phyloP scores from a whole-genome alignment of 2,888 invertebrate genomes.

The Nasonia oneida region DNA sequence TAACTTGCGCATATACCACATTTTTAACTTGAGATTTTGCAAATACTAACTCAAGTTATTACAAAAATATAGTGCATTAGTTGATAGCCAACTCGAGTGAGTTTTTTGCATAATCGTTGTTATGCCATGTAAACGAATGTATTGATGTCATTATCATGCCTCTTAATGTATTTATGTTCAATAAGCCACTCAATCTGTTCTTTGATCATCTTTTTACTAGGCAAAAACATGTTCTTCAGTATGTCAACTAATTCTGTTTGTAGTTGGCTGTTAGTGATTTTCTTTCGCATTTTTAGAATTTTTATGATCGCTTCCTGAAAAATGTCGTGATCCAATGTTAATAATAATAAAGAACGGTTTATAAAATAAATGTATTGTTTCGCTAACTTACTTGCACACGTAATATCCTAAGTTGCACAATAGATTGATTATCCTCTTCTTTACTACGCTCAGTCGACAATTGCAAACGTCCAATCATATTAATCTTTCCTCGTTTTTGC shows the following conservation, averaged over 20 bases:
- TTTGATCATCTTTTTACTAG: conserved; percentile 99
- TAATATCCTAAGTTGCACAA: conserved; percentile 96
- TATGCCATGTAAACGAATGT: conserved; percentile 98
- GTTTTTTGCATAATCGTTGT: conserved; percentile 70
- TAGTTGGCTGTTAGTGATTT: conserved; percentile 94
- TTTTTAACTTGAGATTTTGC: conserved; percentile 37
- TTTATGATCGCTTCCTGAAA: conserved; percentile 98
- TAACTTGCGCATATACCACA: conserved; percentile 52
- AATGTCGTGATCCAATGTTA: conserved; percentile 14
- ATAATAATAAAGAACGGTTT: not conserved
- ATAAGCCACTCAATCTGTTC: conserved; percentile 99
- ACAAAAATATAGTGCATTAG: conserved; percentile 76
- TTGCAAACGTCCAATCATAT: conserved; percentile 97
- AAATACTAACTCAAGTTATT: conserved; percentile 54
- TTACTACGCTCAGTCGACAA: conserved; percentile 96
- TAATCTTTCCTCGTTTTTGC: conserved; percentile 96
- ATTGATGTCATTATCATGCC: conserved; percentile 98
- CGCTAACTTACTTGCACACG: conserved; percentile 83
- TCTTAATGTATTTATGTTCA: conserved; percentile 98
- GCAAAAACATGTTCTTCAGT: conserved; percentile 99
- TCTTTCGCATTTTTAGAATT: conserved; percentile 98
- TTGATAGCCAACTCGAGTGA: conserved; percentile 62
- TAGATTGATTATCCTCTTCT: conserved; percentile 99
- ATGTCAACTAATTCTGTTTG: conserved; percentile 99
- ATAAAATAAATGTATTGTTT: not conserved